These are phyloP conservation scores for Leptocoma aspasia DNA, from an alignment of 2,113 vertebrate genomes.

Conservation along the genomic window DNA sequence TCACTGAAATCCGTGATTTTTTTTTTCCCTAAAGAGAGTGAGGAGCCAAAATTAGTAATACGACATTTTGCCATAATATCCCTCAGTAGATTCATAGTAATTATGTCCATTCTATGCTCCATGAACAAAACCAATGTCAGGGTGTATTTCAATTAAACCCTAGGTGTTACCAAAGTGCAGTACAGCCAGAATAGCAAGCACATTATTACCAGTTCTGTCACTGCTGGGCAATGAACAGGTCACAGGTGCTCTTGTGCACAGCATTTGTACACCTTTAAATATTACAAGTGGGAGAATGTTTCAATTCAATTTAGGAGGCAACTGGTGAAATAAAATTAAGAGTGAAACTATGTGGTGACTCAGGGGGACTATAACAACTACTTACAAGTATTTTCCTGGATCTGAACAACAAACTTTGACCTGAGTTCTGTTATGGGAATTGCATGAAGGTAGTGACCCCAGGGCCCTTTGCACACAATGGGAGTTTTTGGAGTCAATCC, in stretches of 20 bases:
- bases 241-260: slow-evolving; percentile 33
- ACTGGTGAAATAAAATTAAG: slow-evolving; percentile 26
- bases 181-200: slow-evolving; percentile 63
- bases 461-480: not conserved
- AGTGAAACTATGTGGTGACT: slow-evolving; percentile 1
- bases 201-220: slow-evolving; percentile 72
- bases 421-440: not conserved
- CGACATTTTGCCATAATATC: slow-evolving; percentile 43
- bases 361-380: not conserved
- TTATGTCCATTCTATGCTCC: slow-evolving; percentile 48
- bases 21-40: slow-evolving; percentile 8
- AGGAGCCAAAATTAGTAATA: slow-evolving; percentile 60
- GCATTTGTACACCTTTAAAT: slow-evolving; percentile 62
- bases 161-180: slow-evolving; percentile 58
- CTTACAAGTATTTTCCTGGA: not conserved
- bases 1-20: slow-evolving; percentile 6
- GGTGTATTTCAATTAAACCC: slow-evolving; percentile 74
- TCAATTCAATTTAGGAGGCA: slow-evolving; percentile 45
- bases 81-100: slow-evolving; percentile 51
- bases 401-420: not conserved
- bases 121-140: slow-evolving; percentile 73
- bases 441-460: not conserved
- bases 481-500: not conserved
- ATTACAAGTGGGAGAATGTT: slow-evolving; percentile 65
- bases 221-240: slow-evolving; percentile 67